A percentile compares a stretch with the other conserved stretches of the same genome.
Conservation (phyloP, 2,888 invertebrate species). For the Axea sp. region DNA sequence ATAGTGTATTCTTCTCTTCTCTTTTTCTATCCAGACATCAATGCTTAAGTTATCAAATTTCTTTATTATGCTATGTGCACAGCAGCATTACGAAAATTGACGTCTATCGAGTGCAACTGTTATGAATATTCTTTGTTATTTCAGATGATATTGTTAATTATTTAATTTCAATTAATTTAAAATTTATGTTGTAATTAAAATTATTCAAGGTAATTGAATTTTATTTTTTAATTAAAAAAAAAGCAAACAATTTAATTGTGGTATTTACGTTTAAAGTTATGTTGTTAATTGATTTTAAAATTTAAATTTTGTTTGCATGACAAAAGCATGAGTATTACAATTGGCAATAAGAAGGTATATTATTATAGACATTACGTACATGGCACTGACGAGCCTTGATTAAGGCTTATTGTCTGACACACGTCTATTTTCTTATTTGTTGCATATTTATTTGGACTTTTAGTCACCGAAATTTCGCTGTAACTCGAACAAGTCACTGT, state of each 20-base stretch:
- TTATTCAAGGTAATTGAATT: no score
- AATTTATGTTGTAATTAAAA: no score
- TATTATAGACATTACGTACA: conserved; percentile 23
- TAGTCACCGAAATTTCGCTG: conserved; percentile 80
- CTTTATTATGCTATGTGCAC: conserved; percentile 23
- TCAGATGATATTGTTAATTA: no score
- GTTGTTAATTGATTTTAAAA: conserved; percentile 3
- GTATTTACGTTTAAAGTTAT: background rate
- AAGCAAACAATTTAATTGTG: no score
- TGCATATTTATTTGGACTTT: conserved; percentile 79
- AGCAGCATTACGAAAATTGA: conserved; percentile 58
- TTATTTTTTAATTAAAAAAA: no score
- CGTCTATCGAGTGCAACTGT: conserved; percentile 42
- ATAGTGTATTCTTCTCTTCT: conserved; percentile 11
- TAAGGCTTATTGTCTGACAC: conserved; percentile 64
- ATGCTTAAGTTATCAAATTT: conserved; percentile 56
- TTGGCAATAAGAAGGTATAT: conserved; percentile 25
- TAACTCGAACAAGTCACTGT: conserved; percentile 79
- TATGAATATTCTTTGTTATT: conserved; percentile 2
- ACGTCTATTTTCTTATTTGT: conserved; percentile 78
- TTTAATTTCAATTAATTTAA: no score
- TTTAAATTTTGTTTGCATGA: no score
- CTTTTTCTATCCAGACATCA: conserved; percentile 71
- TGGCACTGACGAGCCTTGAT: conserved; percentile 26
- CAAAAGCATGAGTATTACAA: conserved; percentile 60